Evolutionary conservation across 1,140 invertebrate genomes (phyloP).

Genomic region (Hypothenemus hampei): DNA sequence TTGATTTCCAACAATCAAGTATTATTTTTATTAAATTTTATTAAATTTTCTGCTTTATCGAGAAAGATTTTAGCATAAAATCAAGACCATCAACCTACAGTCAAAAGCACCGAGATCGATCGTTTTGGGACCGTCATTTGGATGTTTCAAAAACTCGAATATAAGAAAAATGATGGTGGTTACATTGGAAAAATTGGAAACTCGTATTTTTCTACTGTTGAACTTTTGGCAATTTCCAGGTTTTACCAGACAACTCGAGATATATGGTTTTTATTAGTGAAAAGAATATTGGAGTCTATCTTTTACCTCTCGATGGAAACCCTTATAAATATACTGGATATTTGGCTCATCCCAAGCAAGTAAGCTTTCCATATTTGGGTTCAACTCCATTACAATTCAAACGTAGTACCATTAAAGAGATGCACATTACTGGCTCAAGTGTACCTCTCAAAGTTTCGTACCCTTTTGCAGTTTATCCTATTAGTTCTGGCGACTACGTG

Average conservation of each 20-base stretch:
- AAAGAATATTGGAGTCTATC: conserved; percentile 62
- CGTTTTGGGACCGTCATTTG: conserved; percentile 60
- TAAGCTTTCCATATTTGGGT: conserved; percentile 31
- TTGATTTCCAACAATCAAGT: conserved; percentile 37
- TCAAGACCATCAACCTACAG: conserved; percentile 58
- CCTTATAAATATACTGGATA: conserved; percentile 63
- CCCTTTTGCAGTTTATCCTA: no score
- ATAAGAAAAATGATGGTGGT: conserved; percentile 52
- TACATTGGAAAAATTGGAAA: not conserved
- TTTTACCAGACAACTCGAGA: conserved; percentile 38
- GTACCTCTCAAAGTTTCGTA: no score
- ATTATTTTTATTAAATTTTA: not conserved
- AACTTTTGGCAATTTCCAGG: conserved; percentile 25
- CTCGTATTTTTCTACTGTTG: not conserved
- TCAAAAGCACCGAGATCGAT: conserved; percentile 60
- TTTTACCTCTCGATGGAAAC: conserved; percentile 66
- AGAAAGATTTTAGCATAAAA: conserved; percentile 56
- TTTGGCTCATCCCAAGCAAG: conserved; percentile 59
- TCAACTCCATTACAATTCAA: no score
- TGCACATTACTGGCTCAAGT: no score
- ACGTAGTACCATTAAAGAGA: no score
- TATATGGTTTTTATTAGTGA: conserved; percentile 61
- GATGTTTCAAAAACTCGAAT: conserved; percentile 46
- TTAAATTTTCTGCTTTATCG: not conserved
- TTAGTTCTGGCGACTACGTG: no score